Conservation (phyloP, 2,888 invertebrate genomes). For the Chirona hameri region DNA sequence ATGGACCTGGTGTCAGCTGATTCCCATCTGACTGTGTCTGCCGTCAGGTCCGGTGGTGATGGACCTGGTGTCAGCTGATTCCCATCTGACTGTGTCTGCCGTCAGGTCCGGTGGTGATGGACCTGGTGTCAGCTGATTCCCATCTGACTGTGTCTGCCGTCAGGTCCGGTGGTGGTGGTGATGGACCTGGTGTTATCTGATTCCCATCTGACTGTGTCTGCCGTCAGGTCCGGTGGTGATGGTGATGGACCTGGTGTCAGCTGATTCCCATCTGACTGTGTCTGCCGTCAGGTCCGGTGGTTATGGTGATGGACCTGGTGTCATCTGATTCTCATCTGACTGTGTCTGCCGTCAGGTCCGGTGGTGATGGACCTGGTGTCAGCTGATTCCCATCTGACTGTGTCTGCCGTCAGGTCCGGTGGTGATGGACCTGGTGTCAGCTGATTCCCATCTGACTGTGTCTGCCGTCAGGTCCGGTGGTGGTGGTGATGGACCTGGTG, state of each 20-base stretch:
- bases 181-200: slow-evolving; percentile 64
- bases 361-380: background rate
- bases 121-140: background rate
- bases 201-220: no score
- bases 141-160: background rate
- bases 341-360: no score
- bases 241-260: background rate
- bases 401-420: no score
- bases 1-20: background rate
- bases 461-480: background rate
- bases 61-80: slow-evolving; percentile 37
- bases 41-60: slow-evolving; percentile 61
- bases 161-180: slow-evolving; percentile 65
- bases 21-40: background rate
- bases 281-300: slow-evolving; percentile 55
- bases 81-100: no score
- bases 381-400: no score
- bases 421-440: no score
- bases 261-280: background rate
- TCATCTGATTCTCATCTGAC: no score
- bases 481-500: background rate
- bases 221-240: background rate
- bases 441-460: no score
- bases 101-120: background rate
- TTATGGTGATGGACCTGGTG: slow-evolving; percentile 77